Percentiles rank a stretch among this genome's conserved stretches.
phyloP scores from a whole-genome alignment of 2,113 vertebrate species.

The Procapra przewalskii region DNA sequence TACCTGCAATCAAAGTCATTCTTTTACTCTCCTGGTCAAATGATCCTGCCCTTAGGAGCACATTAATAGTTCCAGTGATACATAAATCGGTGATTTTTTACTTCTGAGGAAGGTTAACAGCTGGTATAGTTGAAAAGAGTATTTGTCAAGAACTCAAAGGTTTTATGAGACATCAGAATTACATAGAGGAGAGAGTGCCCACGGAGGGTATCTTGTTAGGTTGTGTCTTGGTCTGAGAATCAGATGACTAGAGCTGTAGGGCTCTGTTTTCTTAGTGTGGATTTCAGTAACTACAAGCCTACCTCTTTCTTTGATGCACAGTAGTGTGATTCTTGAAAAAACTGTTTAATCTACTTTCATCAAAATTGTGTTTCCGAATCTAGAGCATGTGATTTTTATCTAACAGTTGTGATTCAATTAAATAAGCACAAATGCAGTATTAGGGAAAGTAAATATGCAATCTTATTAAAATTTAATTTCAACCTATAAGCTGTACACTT shows the following conservation, averaged over 20 bases:
- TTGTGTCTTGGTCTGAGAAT: background rate
- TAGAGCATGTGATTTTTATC: slow-evolving; percentile 26
- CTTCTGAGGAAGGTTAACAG: background rate
- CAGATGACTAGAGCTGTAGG: background rate
- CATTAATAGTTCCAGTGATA: background rate
- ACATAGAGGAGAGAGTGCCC: background rate
- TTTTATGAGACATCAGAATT: background rate
- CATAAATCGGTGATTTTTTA: background rate
- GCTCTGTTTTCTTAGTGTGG: background rate
- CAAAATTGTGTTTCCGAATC: background rate
- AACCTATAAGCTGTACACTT: slow-evolving; percentile 7
- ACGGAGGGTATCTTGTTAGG: background rate
- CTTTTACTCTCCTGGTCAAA: background rate
- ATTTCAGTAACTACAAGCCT: slow-evolving; percentile 10
- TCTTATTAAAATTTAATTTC: slow-evolving; percentile 47
- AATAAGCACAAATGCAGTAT: slow-evolving; percentile 51
- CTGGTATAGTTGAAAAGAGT: background rate
- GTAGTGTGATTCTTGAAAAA: background rate
- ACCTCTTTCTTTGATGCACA: slow-evolving; percentile 21
- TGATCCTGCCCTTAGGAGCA: background rate
- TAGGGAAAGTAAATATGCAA: slow-evolving; percentile 44
- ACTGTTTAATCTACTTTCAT: background rate
- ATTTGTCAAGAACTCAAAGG: background rate
- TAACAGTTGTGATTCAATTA: slow-evolving; percentile 18
- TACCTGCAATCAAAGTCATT: background rate